phyloP scores from a whole-genome alignment of 2,797 vertebrate genomes.

The Zenarchopterus dispar region DNA sequence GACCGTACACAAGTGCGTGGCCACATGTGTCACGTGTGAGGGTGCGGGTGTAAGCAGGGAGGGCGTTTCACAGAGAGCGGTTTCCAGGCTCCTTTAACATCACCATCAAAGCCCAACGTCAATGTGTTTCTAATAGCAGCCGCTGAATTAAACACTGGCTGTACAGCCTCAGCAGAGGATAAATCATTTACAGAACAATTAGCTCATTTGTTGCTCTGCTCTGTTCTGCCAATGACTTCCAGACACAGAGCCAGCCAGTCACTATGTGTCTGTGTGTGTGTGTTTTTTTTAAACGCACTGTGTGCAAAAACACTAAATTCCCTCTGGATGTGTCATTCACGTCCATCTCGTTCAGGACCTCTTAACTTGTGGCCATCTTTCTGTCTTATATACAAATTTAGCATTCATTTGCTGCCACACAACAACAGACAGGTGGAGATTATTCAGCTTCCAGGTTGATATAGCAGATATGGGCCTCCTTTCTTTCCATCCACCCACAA shows the following conservation, averaged over 20 bases:
- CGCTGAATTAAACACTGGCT: conserved; percentile 80
- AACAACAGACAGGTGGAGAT: conserved; percentile 19
- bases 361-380: background rate
- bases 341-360: conserved; percentile 23
- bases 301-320: conserved; percentile 23
- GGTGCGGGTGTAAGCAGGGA: conserved; percentile 53
- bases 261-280: conserved; percentile 46
- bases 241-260: conserved; percentile 63
- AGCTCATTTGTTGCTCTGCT: conserved; percentile 82
- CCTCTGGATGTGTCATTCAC: conserved; percentile 36
- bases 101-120: conserved; percentile 77
- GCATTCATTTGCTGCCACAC: background rate
- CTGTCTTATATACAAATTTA: conserved; percentile 14
- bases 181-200: conserved; percentile 85
- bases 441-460: conserved; percentile 42
- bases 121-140: conserved; percentile 83
- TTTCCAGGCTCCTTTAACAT: conserved; percentile 79
- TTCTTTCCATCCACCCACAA: conserved; percentile 50
- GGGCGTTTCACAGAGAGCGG: conserved; percentile 72
- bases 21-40: conserved; percentile 39
- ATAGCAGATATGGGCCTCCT: conserved; percentile 38
- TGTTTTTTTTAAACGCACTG: conserved; percentile 17
- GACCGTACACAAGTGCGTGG: background rate
- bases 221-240: conserved; percentile 78
- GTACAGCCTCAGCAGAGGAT: conserved; percentile 75